Evolutionary conservation across 53 echinoderm and acorn worm genomes (phyloP), one percentile per base, ranked within the genome.

Genomic region (Crossaster papposus): DNA sequence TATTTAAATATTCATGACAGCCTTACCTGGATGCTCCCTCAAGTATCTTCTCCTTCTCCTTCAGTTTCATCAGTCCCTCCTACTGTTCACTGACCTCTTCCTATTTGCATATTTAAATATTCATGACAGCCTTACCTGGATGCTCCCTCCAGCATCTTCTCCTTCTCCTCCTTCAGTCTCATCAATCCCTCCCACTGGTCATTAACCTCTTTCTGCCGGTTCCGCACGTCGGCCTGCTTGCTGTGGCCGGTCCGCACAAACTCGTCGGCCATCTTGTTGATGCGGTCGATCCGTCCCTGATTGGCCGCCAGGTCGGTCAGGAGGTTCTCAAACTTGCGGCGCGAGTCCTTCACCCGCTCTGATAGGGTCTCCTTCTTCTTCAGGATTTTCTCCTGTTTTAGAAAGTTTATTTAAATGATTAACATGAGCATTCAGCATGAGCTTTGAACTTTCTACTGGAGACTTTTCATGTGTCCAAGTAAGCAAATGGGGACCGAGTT

Each of bases 191-290:
- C 88, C 98, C 98, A 97, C 29, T 93, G 91, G 28, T 94, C 89
- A 51, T 96, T 95, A 58, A 96, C 80, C 86, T 97, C 94, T 82
- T 89, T 93, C 83, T 97, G 96, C 50, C 98, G 65, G 24, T 85
- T 68, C 73, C 96, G 88, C 0, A 95, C 98, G 26, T 94, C 98
- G 3, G 80, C 88, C 79, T 96, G 96, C 85, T 97, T 95, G 93
- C 98, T 97, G 84, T 97, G 98, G n/a, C 98, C 94, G 29, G 95
- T 97, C 62, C 90, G 78, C 38, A 97, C 98, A 79, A 97, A 97
- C 54, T 91, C 91, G 81, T 97, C 94, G 0, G 98, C 98, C 95
- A 97, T 96, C 85, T 97, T 95, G 88, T 96, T 97, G 83, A 97
- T 94, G 12, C 95, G 90, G 83, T 94, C 95, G 14, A 97, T 85